Conservation (phyloP, 2,113 vertebrate genomes). For the Dicaeum eximium region DNA sequence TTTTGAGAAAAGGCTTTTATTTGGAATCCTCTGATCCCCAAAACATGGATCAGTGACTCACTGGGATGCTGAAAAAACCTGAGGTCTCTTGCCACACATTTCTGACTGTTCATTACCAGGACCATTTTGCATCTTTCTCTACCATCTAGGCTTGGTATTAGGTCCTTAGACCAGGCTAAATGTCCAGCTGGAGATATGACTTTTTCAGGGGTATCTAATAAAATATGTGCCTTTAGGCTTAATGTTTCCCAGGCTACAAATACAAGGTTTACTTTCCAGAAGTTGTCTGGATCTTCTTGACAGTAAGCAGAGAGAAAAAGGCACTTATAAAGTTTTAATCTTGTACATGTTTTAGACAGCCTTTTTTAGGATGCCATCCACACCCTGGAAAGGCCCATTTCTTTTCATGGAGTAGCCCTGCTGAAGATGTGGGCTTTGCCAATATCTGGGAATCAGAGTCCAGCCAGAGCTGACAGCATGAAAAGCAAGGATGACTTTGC, state of each 20-base stretch:
- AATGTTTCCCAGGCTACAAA: not conserved
- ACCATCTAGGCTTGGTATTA: not conserved
- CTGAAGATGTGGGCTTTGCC: not conserved
- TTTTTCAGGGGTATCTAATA: not conserved
- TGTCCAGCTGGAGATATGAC: not conserved
- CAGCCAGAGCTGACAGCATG: not conserved
- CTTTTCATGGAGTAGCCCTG: not conserved
- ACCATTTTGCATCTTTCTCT: not conserved
- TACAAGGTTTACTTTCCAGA: not conserved
- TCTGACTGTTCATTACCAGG: not conserved
- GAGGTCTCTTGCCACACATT: not conserved
- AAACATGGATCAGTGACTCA: not conserved
- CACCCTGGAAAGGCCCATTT: not conserved
- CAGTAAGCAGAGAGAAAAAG: not conserved
- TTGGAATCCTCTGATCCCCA: not conserved
- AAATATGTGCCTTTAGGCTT: not conserved
- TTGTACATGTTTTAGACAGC: not conserved
- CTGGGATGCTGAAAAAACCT: not conserved
- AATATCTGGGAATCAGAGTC: not conserved
- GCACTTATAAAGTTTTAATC: not conserved
- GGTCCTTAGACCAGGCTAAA: not conserved
- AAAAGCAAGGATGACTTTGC: not conserved
- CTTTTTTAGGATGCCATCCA: not conserved
- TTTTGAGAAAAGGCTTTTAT: not conserved
- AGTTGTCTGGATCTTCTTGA: not conserved